Conservation (phyloP, 30 jellyfish, hydroid and myxozoan species). For the Aurelia sp. region DNA sequence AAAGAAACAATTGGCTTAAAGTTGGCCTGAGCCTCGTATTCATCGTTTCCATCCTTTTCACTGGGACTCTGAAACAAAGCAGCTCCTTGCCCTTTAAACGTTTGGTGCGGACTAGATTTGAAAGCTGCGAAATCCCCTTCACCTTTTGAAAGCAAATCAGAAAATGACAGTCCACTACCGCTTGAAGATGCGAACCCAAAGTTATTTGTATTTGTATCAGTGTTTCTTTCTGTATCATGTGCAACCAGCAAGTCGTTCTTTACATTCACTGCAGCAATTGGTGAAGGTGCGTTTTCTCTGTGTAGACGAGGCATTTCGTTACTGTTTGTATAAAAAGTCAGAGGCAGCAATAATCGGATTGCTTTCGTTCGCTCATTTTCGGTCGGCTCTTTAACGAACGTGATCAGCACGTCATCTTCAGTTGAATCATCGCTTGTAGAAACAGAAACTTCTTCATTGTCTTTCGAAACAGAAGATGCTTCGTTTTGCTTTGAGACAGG, state of each 20-base stretch:
- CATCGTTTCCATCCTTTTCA: constrained; percentile 2
- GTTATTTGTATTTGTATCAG: neutral
- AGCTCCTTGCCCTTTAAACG: constrained; percentile 35
- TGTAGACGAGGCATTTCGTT: neutral
- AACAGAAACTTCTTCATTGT: neutral
- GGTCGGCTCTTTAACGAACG: constrained; percentile 45
- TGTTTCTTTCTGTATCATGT: too few relatives aligned
- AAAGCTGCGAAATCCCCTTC: constrained; percentile 12
- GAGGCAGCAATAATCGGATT: constrained; percentile 30
- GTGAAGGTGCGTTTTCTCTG: neutral
- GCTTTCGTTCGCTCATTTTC: constrained; percentile 37
- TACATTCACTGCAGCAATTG: too few relatives aligned
- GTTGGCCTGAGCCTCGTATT: constrained; percentile 16
- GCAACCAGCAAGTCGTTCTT: too few relatives aligned
- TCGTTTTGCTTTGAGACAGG: too few relatives aligned
- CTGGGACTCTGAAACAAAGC: constrained; percentile 6
- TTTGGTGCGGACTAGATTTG: neutral
- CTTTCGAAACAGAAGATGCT: neutral
- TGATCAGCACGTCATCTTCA: constrained; percentile 22
- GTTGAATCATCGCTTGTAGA: neutral
- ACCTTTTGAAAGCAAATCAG: constrained; percentile 21
- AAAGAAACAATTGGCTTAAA: constrained; percentile 90
- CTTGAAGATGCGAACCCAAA: neutral
- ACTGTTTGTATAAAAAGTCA: constrained; percentile 19
- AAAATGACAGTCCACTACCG: constrained; percentile 34